Conservation (phyloP, 37 sponge, comb jelly and placozoan species). For the Petrosia ficiformis region DNA sequence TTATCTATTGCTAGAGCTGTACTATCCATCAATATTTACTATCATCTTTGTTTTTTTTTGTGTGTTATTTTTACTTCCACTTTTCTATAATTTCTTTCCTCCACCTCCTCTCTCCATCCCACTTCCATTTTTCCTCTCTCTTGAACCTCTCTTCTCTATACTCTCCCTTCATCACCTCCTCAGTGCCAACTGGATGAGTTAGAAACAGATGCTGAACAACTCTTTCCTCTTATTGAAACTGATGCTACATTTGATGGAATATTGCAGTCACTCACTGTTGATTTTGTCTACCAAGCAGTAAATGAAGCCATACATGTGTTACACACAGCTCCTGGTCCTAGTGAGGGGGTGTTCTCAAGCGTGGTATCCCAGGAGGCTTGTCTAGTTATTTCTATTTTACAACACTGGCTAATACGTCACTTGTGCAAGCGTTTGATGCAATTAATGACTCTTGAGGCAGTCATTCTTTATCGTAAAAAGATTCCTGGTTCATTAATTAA, state of each 20-base stretch:
- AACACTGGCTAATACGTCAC: conserved; percentile 63
- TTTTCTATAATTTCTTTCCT: too few relatives aligned
- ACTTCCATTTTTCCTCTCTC: too few relatives aligned
- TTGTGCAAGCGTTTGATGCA: conserved; percentile 66
- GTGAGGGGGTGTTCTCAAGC: neutral
- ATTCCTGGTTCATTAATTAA: conserved; percentile 59
- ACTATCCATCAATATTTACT: too few relatives aligned
- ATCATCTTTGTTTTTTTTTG: too few relatives aligned
- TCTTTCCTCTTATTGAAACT: conserved; percentile 12
- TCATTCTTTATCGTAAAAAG: conserved; percentile 42
- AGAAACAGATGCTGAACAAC: conserved; percentile 13
- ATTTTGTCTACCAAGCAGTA: conserved; percentile 30
- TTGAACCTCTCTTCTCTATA: too few relatives aligned
- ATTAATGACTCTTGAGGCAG: conserved; percentile 74
- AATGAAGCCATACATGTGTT: conserved; percentile 20
- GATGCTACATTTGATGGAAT: conserved; percentile 46
- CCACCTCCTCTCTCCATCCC: too few relatives aligned
- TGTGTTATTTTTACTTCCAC: too few relatives aligned
- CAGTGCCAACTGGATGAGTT: conserved; percentile 19
- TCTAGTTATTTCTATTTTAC: conserved; percentile 38
- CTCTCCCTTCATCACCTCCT: too few relatives aligned
- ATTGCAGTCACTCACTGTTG: conserved; percentile 15
- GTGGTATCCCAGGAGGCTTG: conserved; percentile 17
- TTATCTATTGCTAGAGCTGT: too few relatives aligned
- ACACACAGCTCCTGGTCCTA: neutral